phyloP scores from a whole-genome alignment of 2,888 invertebrate genomes.

The Hesperia comma region DNA sequence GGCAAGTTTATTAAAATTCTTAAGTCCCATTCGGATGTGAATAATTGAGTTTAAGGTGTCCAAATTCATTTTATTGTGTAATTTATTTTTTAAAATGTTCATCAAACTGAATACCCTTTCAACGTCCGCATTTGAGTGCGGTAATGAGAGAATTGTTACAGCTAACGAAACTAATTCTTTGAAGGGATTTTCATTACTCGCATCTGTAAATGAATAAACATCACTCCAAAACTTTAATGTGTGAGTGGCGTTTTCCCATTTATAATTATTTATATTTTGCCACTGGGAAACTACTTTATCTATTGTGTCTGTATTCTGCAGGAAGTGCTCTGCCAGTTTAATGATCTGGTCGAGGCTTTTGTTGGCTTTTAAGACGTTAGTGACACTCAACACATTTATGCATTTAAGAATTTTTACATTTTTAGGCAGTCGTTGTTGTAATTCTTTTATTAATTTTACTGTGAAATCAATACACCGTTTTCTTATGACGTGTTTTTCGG shows the following conservation, averaged over 20 bases:
- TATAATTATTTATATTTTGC: slow-evolving; percentile 19
- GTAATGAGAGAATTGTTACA: slow-evolving; percentile 28
- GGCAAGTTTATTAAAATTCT: background rate
- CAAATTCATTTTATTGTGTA: background rate
- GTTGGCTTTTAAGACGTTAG: background rate
- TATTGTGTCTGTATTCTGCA: slow-evolving; percentile 3
- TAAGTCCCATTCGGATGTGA: background rate
- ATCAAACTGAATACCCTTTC: slow-evolving; percentile 24
- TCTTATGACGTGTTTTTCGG: slow-evolving; percentile 18
- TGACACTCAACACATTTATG: background rate
- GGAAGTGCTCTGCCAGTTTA: background rate
- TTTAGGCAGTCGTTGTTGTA: slow-evolving; percentile 36
- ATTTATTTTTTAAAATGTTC: slow-evolving; percentile 28
- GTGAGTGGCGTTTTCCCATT: slow-evolving; percentile 1
- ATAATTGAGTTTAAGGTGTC: background rate
- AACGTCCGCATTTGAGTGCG: too few species aligned
- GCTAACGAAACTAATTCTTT: slow-evolving; percentile 35
- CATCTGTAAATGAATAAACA: slow-evolving; percentile 9
- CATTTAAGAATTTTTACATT: slow-evolving; percentile 10
- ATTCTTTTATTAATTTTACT: slow-evolving; percentile 35
- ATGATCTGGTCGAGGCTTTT: background rate
- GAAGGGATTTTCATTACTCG: slow-evolving; percentile 23
- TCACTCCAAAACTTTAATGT: background rate
- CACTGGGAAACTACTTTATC: slow-evolving; percentile 33
- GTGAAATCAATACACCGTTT: slow-evolving; percentile 35